Evolutionary conservation across 2,113 vertebrate species (phyloP).

Genomic region (Carlito syrichta): DNA sequence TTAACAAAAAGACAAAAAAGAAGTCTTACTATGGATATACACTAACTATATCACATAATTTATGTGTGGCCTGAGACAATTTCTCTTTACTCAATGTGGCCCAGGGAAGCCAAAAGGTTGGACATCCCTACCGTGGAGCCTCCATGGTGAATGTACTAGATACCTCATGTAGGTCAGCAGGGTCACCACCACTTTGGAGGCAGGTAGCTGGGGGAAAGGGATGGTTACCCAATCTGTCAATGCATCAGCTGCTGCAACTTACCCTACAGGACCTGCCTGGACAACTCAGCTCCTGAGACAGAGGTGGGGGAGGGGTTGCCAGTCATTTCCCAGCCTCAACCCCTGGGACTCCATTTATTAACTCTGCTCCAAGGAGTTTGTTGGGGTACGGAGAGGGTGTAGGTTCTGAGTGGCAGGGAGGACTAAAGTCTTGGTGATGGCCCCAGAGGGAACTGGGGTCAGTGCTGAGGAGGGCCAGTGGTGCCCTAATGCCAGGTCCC

Average conservation of each 20-base stretch:
- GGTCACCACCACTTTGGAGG: not conserved
- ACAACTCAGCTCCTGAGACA: accelerated
- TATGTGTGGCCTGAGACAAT: no score
- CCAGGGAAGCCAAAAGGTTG: no score
- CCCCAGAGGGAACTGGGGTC: not conserved
- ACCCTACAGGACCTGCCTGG: not conserved
- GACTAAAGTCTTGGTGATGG: not conserved
- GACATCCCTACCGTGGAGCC: no score
- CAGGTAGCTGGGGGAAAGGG: not conserved
- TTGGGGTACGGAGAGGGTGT: not conserved
- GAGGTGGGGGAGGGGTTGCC: not conserved
- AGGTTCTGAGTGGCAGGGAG: not conserved
- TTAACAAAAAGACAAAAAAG: no score
- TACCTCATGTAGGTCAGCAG: not conserved
- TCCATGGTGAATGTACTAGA: not conserved
- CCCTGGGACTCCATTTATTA: not conserved
- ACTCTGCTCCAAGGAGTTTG: not conserved
- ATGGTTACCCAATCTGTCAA: not conserved
- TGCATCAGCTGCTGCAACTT: not conserved
- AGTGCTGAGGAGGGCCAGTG: not conserved
- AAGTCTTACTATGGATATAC: no score
- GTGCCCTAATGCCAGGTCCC: not conserved
- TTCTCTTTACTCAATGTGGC: no score
- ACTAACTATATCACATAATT: no score
- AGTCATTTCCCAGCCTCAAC: not conserved